Conservation (phyloP, 2,113 vertebrate genomes). For the Sturnus vulgaris region DNA sequence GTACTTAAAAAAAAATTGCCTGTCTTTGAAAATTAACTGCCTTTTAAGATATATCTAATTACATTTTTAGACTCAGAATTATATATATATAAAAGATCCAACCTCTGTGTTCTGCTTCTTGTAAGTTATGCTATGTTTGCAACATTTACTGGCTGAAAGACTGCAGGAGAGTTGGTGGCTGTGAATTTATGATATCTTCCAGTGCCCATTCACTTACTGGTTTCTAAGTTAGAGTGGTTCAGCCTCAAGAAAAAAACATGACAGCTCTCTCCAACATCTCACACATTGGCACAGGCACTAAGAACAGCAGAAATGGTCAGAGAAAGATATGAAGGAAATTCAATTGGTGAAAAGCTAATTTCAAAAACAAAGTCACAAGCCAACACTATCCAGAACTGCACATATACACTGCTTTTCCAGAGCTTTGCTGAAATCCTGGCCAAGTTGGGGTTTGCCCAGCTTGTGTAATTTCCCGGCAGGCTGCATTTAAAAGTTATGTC, state of each 20-base stretch:
- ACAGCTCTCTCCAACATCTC: not conserved
- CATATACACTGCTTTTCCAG: not conserved
- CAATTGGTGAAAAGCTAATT: not conserved
- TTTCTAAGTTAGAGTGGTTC: not conserved
- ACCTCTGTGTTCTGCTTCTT: not conserved
- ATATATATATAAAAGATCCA: not conserved
- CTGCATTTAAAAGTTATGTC: conserved; percentile 52
- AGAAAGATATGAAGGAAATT: not conserved
- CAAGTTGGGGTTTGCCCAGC: conserved; percentile 41
- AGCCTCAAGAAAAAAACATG: not conserved
- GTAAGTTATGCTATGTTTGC: not conserved
- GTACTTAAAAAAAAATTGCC: not conserved
- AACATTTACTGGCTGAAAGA: not conserved
- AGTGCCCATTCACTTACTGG: too few relatives aligned
- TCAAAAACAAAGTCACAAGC: not conserved
- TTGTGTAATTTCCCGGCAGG: conserved; percentile 62
- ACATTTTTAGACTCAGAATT: not conserved
- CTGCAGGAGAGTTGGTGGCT: not conserved
- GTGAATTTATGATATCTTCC: not conserved
- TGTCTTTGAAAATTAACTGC: not conserved
- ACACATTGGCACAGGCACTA: not conserved
- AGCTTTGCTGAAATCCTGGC: conserved; percentile 33
- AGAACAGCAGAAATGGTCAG: not conserved
- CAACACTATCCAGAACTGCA: conserved; percentile 13
- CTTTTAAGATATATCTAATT: not conserved